Evolutionary conservation across 2,113 vertebrate genomes (phyloP), one percentile per base, ranked within the genome.

Genomic region (Lethenteron camtschaticum): DNA sequence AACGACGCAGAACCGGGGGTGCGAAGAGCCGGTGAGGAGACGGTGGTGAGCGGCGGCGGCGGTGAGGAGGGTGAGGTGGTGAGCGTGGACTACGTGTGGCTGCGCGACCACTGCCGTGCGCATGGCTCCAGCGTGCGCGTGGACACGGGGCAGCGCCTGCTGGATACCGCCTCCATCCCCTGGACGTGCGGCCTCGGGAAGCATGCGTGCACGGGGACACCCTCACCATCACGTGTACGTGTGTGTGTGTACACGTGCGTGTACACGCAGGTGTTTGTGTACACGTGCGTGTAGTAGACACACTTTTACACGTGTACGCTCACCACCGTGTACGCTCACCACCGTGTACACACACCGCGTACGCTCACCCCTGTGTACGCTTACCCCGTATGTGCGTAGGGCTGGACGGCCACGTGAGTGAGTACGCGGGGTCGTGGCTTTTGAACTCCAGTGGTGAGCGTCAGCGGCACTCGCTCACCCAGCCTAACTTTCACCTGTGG

Each of bases 91-190:
- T 95, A 89, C 1, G 82, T 95, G 55, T 96, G 92, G 92, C 83
- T 95, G 73, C 77, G 89, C 55, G 90, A 96, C 69, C 87, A 94
- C 79, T 96, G 92, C 75, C 86, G 83, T 71, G 89, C 88, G 24
- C 24, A 24, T 0, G 78, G 82, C 1, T 83, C 84, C 12, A 89
- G 86, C 70, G 94, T 82, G 79, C 88, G 92, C 63, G 8, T 79
- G 63, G 79, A 83, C 70, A 95, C 89, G 0, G 81, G 85, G 73
- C 89, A 96, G 76, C 85, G 88, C 57, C 88, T 80, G 78, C 58
- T 92, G 74, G 89, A 96, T 77, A 90, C 90, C 0, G 86, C 79
- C 9, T 83, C 80, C 2, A 80, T 95, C 56, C 85, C 24, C 84
- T 96, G 69, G 70, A 60, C 24, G 87, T 94, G 77, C 81, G 78